Conservation (phyloP, 2,797 vertebrate genomes). For the Cetoscarus ocellatus region DNA sequence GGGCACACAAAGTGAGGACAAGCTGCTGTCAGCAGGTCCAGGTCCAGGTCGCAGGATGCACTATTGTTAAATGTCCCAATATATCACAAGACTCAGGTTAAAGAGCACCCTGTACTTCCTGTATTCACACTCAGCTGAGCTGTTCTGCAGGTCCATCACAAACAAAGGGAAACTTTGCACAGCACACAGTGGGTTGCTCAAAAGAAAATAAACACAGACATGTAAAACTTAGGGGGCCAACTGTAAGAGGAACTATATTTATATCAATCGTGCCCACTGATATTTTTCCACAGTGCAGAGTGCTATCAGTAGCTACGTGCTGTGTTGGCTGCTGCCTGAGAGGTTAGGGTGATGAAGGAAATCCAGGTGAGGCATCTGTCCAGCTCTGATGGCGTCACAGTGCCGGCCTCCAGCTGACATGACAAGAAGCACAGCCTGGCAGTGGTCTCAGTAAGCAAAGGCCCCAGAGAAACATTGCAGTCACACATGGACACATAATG, state of each 20-base stretch:
- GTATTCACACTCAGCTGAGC: slow-evolving; percentile 86
- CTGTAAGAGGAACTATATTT: slow-evolving; percentile 84
- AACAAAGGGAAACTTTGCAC: slow-evolving; percentile 87
- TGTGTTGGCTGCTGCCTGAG: slow-evolving; percentile 71
- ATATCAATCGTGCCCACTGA: slow-evolving; percentile 80
- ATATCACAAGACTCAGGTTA: slow-evolving; percentile 91
- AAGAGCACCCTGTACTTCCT: slow-evolving; percentile 86
- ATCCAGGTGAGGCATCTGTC: slow-evolving; percentile 81
- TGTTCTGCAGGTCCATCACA: slow-evolving; percentile 83
- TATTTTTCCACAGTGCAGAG: slow-evolving; percentile 77
- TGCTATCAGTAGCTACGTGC: slow-evolving; percentile 79
- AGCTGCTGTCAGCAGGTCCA: slow-evolving; percentile 85
- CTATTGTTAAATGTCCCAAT: slow-evolving; percentile 97
- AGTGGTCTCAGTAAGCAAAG: slow-evolving; percentile 36
- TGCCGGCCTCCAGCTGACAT: slow-evolving; percentile 69
- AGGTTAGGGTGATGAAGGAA: slow-evolving; percentile 77
- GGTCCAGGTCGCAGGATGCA: slow-evolving; percentile 89
- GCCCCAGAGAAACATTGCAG: slow-evolving; percentile 30
- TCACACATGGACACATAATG: slow-evolving; percentile 26
- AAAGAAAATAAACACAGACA: slow-evolving; percentile 83
- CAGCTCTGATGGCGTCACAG: slow-evolving; percentile 67
- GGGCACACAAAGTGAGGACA: slow-evolving; percentile 80
- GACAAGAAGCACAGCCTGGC: slow-evolving; percentile 51
- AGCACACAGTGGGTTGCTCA: slow-evolving; percentile 65
- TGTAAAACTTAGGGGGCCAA: slow-evolving; percentile 72